Base-by-base conservation (phyloP, 1,140 invertebrate species). In the Phocides pigmalion region DNA sequence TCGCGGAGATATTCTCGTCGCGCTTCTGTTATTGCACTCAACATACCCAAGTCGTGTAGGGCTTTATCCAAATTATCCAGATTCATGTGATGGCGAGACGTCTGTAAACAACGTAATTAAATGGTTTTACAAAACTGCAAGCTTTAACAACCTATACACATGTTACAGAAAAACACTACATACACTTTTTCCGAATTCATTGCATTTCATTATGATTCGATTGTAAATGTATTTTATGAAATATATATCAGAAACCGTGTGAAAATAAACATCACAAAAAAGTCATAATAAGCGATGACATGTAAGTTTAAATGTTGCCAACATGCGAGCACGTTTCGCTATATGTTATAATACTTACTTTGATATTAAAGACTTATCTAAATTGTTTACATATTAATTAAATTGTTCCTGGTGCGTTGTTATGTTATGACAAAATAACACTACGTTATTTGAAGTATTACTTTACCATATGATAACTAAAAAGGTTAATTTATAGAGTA, bases 31-130 rank as follows among this genome's bases (percentile, higher is more conserved):
- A 92, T 89, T 59, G 92, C 89, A 70, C 93, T 93, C 56, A 93
- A 69, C 93, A 93, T 93, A 50, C 92, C 93, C 59, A 94, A 77
- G 65, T 93, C 93, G 70, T 93, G 92, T 46, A 93, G 82, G 22
- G 93, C 93, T 71, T 87, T 88, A 80, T 94, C 93, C 71, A 94
- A 87, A 74, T 92, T 92, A 44, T 90, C 89, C 51, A 93, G 72
- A 74, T 89, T 91, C 87, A 83, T 89, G 76, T 87, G 81, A 68
- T 74, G 77, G 68, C 73, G 78, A 80, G 84, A 63, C 75, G 78
- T 84, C 84, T 86, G 82, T 74, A 79, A 84, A 86, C 76, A 86
- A 83, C 69, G 72, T 65, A 81, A 76, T 67, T 41, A 76, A 62
- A 51, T 58, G 49, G 17, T 62, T 66, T 70, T 59, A 51, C 16